Base-by-base conservation (phyloP, 2,888 invertebrate genomes). In the Myopa tessellatipennis region DNA sequence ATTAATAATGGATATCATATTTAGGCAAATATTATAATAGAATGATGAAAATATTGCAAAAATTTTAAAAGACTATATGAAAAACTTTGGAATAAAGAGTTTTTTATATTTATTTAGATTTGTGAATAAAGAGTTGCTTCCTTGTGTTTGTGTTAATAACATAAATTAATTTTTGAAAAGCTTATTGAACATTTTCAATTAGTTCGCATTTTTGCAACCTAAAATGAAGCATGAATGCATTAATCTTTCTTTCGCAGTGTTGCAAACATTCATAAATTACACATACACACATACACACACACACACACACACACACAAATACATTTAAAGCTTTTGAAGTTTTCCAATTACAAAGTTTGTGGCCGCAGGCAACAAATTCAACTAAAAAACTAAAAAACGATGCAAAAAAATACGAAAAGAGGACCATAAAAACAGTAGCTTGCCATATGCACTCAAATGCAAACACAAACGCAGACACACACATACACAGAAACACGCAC, bases 331-430 rank as follows among this genome's bases (percentile, higher is more conserved):
- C 60, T 69, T 40, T 18, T 75, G 68, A 75, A 75, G 58, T 75
- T 75, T 75, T 75, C 75, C 45, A 75, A 75, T 75, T 75, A 75
- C 68, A 75, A 75, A 75, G 68, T 75, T 75, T 68, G 26, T 40
- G 26, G 36, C 65, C 36, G 65, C 38, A 65, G 65, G 65, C 65
- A 38, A 10, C 26, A 61, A 61, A 61, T 26, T 61, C n/a, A n/a
- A 58, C 14, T n/a, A 10, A 61, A 18, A 61, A 61, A 61, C 26
- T 26, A 61, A 36, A 8, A 34, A 38, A 65, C 4, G 55, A 55
- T n/a, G 4, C 26, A 1, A 26, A 26, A 26, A 26, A 26, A 1
- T 26, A 26, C 26, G 34, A 26, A 34, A 63, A 26, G 63, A 6
- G 18, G 7, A 4, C 36, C 63, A 26, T 63, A 14, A 26, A 60